Evolutionary conservation across 2,113 vertebrate species (phyloP).

Genomic region (Ameiurus melas): DNA sequence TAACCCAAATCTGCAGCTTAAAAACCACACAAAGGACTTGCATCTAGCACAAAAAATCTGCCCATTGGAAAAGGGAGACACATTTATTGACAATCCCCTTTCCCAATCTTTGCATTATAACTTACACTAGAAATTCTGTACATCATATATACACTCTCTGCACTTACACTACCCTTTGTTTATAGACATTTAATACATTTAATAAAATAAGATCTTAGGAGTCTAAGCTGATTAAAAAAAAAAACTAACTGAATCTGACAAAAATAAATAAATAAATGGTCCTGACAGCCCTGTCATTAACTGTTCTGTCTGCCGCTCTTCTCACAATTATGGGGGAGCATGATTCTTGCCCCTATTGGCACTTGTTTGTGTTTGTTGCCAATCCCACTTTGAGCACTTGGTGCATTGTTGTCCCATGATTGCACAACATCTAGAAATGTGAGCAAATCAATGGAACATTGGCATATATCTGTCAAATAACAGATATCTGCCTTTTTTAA

Average conservation of each 20-base stretch:
- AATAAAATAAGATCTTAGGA: background rate
- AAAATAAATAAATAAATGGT: background rate
- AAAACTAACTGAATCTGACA: background rate
- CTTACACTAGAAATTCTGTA: background rate
- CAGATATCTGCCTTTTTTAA: background rate
- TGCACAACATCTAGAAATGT: background rate
- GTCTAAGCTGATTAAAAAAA: background rate
- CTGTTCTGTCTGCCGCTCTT: background rate
- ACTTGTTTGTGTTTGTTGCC: background rate
- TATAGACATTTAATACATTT: no score
- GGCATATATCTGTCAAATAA: background rate
- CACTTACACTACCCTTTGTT: background rate
- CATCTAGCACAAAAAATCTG: background rate
- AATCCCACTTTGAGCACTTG: background rate
- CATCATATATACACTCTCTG: background rate
- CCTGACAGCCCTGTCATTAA: background rate
- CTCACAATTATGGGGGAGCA: background rate
- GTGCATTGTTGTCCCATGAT: background rate
- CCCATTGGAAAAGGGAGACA: background rate
- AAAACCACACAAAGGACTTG: background rate
- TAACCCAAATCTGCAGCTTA: background rate
- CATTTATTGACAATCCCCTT: background rate
- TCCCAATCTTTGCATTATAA: background rate
- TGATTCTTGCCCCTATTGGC: background rate
- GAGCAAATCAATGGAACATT: background rate